Base-by-base conservation (phyloP, 2,797 vertebrate genomes). In the Kryptopterus vitreolus region DNA sequence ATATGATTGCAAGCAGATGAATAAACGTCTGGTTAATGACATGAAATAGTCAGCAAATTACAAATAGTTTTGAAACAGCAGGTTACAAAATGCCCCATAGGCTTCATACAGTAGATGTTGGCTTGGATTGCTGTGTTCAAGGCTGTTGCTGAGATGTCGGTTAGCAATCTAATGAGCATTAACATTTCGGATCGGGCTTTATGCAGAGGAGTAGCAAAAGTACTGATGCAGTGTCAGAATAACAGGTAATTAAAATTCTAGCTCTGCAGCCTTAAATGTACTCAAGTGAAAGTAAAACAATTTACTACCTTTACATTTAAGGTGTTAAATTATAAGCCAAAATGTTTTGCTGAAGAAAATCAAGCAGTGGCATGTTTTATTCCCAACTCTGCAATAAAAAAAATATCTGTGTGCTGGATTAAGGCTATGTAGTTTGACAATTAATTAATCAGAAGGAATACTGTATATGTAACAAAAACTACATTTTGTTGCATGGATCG, bases 101-200 rank as follows among this genome's bases (percentile, higher is more conserved):
- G 5, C 4, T 33, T 55, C 9, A 72, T 22, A n/a, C n/a, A 52
- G 29, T 26, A 50, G 7, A 53, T 20, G 48, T n/a, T 18, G 1
- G 18, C 18, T 20, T 72, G 26, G 50, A 33, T 53, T 31, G 29
- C 9, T 53, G 8, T 33, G 50, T 71, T 53, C 53, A 71, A 29
- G 5, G 16, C 68, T 5, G 20, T 8, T 16, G 7, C 8, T 4
- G 3, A 53, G 69, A 20, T 13, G 16, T 8, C 8, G 11, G 7
- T 22, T 71, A 31, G 24, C 8, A 53, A 71, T 26, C n/a, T 26
- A 73, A 57, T 73, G n/a, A 73, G n/a, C 31, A 55, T 73, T 9
- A 74, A 59, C 53, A 58, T 58, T 58, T 58, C 2, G 24, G 31
- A 38, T 10, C 11, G 33, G n/a, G 69, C 29, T 33, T 55, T 13